Percentiles rank a stretch among this genome's conserved stretches.
phyloP scores from a whole-genome alignment of 2,113 vertebrate genomes.

The Cinclus cinclus region DNA sequence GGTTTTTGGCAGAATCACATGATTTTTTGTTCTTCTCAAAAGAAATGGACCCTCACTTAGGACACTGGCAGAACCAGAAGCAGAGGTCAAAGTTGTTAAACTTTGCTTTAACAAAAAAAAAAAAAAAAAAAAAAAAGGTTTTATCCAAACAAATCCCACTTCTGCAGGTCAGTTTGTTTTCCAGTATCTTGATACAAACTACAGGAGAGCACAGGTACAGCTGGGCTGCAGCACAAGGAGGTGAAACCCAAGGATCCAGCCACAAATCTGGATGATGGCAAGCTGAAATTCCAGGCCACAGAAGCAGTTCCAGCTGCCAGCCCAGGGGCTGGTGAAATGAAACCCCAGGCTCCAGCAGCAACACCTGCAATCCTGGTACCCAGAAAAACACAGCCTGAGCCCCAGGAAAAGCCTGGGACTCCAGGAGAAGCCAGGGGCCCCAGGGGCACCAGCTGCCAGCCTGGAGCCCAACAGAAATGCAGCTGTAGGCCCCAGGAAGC shows the following conservation, averaged over 20 bases:
- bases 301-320: constrained; percentile 42
- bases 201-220: constrained; percentile 46
- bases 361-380: constrained; percentile 39
- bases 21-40: constrained; percentile 34
- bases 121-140: neutral
- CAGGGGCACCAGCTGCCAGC: constrained; percentile 31
- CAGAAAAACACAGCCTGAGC: constrained; percentile 27
- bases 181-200: constrained; percentile 49
- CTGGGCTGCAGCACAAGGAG: constrained; percentile 12
- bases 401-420: constrained; percentile 28
- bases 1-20: constrained; percentile 47
- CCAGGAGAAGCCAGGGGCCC: constrained; percentile 11
- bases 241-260: constrained; percentile 39
- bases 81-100: constrained; percentile 33
- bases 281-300: constrained; percentile 42
- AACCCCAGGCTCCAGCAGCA: constrained; percentile 39
- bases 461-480: constrained; percentile 40
- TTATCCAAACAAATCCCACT: constrained; percentile 34
- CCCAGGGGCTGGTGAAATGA: constrained; percentile 9
- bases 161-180: constrained; percentile 46
- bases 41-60: constrained; percentile 32
- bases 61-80: constrained; percentile 40
- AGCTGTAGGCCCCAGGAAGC: neutral
- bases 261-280: constrained; percentile 25
- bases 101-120: neutral